Evolutionary conservation across 30 jellyfish, hydroid and myxozoan species (phyloP).

Genomic region (Rhopilema esculentum): DNA sequence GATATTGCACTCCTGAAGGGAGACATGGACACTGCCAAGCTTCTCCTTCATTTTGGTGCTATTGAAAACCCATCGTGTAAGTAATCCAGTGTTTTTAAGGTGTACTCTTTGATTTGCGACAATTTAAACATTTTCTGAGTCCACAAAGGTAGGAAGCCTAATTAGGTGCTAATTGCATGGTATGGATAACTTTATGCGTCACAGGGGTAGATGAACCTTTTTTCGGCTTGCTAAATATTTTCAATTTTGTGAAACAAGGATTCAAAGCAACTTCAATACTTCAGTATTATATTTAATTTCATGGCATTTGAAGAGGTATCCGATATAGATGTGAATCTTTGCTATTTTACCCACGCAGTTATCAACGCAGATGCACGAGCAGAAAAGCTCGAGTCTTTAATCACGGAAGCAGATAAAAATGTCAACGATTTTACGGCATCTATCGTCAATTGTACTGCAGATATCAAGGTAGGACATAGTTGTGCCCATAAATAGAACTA

Average conservation of each 20-base stretch:
- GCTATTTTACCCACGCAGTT: constrained; percentile 45
- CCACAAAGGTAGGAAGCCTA: neutral
- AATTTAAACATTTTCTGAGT: neutral
- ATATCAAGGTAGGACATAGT: constrained; percentile 70
- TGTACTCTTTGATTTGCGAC: too few relatives aligned
- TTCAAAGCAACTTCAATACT: too few relatives aligned
- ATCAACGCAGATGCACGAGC: constrained; percentile 68
- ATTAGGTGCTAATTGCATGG: too few relatives aligned
- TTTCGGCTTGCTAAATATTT: too few relatives aligned
- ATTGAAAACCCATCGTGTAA: constrained; percentile 89
- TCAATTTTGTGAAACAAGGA: too few relatives aligned
- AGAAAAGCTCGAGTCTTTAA: constrained; percentile 69
- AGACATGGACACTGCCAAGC: constrained; percentile 77
- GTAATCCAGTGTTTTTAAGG: neutral
- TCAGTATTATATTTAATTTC: too few relatives aligned
- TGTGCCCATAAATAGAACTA: neutral
- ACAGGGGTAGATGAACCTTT: too few relatives aligned
- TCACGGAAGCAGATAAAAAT: constrained; percentile 80
- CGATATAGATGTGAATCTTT: neutral
- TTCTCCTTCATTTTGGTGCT: constrained; percentile 85
- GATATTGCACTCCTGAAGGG: constrained; percentile 92
- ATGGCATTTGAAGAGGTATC: too few relatives aligned
- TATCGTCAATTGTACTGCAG: constrained; percentile 85
- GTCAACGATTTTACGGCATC: constrained; percentile 90
- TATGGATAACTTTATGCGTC: too few relatives aligned